Base-by-base conservation (phyloP, 2,797 vertebrate species). In the Dryobates pubescens region DNA sequence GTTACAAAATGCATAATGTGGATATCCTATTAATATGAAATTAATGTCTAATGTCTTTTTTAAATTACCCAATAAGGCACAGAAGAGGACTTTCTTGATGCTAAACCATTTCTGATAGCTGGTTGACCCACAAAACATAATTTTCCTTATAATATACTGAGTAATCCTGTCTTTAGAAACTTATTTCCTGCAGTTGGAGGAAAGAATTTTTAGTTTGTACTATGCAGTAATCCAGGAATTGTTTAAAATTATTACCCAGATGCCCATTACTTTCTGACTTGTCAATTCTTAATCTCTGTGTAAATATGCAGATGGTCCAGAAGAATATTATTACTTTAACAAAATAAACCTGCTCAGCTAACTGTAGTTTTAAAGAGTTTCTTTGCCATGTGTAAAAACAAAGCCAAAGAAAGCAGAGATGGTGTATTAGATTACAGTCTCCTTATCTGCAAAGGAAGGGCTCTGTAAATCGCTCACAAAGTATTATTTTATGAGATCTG, bases 261-360 rank as follows among this genome's bases (percentile, higher is more conserved):
- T 79, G 10, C 16, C 12, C 9, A 17, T 45, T 70, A 41, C 82
- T 92, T 79, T 81, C 58, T 64, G 34, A 36, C 34, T 83, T 89
- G 54, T 61, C 49, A 91, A 58, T 86, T 89, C 79, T 77, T 88
- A 90, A 53, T 24, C 29, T 91, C 73, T 93, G n/a, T 80, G 30
- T 27, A 87, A 36, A 73, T 47, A 75, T n/a, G 80, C 67, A 84
- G 86, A 73, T 79, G 8, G 70, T 36, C 11, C 27, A 59, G 68
- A 71, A 29, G 45, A 32, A 13, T 34, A 49, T 78, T 85, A 54
- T 63, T 59, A 6, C 67, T 90, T 94, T 77, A 62, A 69, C 38
- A 90, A 81, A 76, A 69, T 36, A 68, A 51, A 53, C 70, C 36
- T 82, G 13, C 62, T 29, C 30, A 56, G 16, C 24, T 54, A 86